Evolutionary conservation across 2,888 invertebrate species (phyloP), one percentile per base, ranked within the genome.

Genomic region (Trissolcus brochymenae): DNA sequence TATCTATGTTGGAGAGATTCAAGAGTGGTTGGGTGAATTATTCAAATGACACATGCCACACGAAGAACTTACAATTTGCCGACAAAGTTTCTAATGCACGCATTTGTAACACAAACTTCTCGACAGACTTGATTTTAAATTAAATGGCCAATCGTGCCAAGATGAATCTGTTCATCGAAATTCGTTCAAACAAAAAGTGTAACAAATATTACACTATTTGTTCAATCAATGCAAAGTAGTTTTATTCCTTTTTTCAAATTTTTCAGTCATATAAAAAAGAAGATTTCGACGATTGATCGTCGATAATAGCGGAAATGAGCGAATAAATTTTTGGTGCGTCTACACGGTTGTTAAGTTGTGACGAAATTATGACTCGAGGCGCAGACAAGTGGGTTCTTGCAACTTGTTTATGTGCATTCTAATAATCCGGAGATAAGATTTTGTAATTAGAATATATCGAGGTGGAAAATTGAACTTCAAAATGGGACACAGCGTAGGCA

Each of bases 391-490:
- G 60, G 11, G 13, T 53, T 51, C 14, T 17, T 41, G 57, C 54
- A 51, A 68, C 54, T 68, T 64, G 57, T 68, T 75, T 72, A 72
- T 53, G 40, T 25, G 60, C 19, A 60, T 25, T 57, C 54, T 62
- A 70, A 75, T 60, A 68, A 70, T 68, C 59, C 16, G 49, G 40
- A 54, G 62, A 70, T 65, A 70, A 60, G 68, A 43, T 59, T 59
- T 59, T 43, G 64, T 64, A 70, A 75, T 75, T 70, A 65, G 60
- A 60, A 19, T 35, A 35, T 35, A 35, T 54, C 50, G 50, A 43
- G 50, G 75, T 75, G 75, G 75, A 75, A 75, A 75, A 75, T 75
- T 75, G 68, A 75, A 75, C n/a, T 64, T 14, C 46, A 14, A 46
- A 57, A 56, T 67, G 62, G 75, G 64, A 59, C 54, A 50, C 64